Evolutionary conservation across 1,140 invertebrate species (phyloP).

Genomic region (Eupeodes corollae): DNA sequence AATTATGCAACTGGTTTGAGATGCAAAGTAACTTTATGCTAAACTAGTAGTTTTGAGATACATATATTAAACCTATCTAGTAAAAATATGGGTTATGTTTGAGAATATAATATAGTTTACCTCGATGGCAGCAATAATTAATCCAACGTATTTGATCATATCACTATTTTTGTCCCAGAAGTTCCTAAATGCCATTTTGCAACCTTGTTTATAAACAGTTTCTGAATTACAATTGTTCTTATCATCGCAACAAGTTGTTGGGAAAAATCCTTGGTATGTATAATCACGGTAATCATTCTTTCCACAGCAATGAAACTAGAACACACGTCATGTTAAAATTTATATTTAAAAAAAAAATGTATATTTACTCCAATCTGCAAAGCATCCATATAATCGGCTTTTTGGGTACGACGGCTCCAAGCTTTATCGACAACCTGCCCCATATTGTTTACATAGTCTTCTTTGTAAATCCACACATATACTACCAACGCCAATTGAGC

Average conservation of each 20-base stretch:
- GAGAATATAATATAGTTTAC: slow-evolving; percentile 32
- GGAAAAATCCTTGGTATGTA: slow-evolving; percentile 23
- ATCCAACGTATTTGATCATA: slow-evolving; percentile 49
- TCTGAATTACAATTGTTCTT: slow-evolving; percentile 34
- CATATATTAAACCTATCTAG: no score
- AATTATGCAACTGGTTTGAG: no score
- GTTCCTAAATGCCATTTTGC: slow-evolving; percentile 32
- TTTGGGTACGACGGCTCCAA: slow-evolving; percentile 14
- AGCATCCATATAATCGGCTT: slow-evolving; percentile 38
- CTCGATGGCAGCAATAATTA: slow-evolving; percentile 56
- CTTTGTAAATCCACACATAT: slow-evolving; percentile 44
- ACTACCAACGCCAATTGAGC: slow-evolving; percentile 50
- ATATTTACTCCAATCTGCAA: slow-evolving; percentile 39
- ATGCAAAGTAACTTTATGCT: no score
- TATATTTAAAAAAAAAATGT: background rate
- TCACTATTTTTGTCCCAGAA: slow-evolving; percentile 42
- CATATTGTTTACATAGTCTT: slow-evolving; percentile 38
- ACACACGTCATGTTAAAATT: slow-evolving; percentile 4
- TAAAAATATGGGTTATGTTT: background rate
- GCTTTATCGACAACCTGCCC: slow-evolving; percentile 37
- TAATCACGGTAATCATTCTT: slow-evolving; percentile 40
- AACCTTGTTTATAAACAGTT: slow-evolving; percentile 40
- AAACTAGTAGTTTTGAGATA: no score
- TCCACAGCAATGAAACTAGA: slow-evolving; percentile 54
- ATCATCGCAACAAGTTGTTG: slow-evolving; percentile 38